Conservation (phyloP, 2,888 invertebrate species). For the Dilophus febrilis region DNA sequence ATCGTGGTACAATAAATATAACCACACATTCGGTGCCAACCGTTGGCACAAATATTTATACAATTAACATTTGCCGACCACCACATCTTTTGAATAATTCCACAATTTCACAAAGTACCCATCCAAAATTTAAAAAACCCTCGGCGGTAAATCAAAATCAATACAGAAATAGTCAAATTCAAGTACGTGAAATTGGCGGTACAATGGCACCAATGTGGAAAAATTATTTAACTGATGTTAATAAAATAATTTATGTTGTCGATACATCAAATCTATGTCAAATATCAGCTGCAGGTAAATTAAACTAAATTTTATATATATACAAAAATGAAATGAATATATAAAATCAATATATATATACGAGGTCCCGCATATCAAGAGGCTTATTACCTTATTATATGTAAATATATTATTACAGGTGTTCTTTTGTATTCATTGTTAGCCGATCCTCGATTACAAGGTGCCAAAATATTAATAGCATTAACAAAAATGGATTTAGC, state of each 20-base stretch:
- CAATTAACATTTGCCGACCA: constrained; percentile 28
- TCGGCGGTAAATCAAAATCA: background rate
- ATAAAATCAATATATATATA: background rate
- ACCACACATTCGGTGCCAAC: constrained; percentile 67
- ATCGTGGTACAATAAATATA: constrained; percentile 49
- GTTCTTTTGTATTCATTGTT: constrained; percentile 61
- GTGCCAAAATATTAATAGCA: constrained; percentile 52
- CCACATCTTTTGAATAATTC: background rate
- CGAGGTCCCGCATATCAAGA: background rate
- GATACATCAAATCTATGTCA: constrained; percentile 74
- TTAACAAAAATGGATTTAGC: constrained; percentile 73
- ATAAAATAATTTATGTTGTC: constrained; percentile 61
- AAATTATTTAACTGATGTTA: constrained; percentile 47
- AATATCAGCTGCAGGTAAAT: constrained; percentile 57
- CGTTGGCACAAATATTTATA: constrained; percentile 60
- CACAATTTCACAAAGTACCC: constrained; percentile 13
- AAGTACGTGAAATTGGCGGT: constrained; percentile 61
- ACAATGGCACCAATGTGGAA: constrained; percentile 69
- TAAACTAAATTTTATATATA: background rate
- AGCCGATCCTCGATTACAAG: constrained; percentile 50
- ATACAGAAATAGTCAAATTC: constrained; percentile 33
- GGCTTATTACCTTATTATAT: background rate
- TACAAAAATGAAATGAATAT: no score
- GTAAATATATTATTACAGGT: constrained; percentile 43
- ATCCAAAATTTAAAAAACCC: constrained; percentile 9